Percentiles rank a stretch among this genome's conserved stretches.
Conservation (phyloP, 2,113 vertebrate species). For the Syngnathus scovelli region DNA sequence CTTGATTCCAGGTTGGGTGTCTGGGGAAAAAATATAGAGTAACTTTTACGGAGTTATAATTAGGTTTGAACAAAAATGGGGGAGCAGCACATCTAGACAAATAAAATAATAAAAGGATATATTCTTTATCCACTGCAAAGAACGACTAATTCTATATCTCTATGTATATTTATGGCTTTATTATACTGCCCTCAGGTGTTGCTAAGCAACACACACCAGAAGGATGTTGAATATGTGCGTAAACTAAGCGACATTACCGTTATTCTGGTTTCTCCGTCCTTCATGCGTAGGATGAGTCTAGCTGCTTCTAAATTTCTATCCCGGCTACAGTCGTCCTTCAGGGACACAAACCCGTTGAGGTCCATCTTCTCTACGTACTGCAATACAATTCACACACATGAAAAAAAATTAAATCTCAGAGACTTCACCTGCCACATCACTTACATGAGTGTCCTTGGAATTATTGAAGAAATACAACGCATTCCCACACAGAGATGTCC, state of each 20-base stretch:
- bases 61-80: too few relatives aligned
- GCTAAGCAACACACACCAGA: too few relatives aligned
- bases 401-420: neutral
- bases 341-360: slow-evolving; percentile 71
- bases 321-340: slow-evolving; percentile 71
- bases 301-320: slow-evolving; percentile 63
- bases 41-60: neutral
- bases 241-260: slow-evolving; percentile 62
- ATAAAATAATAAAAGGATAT: too few relatives aligned
- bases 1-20: slow-evolving; percentile 75
- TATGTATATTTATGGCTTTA: too few relatives aligned
- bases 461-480: slow-evolving; percentile 77
- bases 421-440: slow-evolving; percentile 15
- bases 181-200: too few relatives aligned
- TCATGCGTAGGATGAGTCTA: slow-evolving; percentile 71
- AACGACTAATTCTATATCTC: neutral
- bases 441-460: slow-evolving; percentile 74
- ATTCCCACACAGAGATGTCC: slow-evolving; percentile 81
- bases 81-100: too few relatives aligned
- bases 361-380: slow-evolving; percentile 81
- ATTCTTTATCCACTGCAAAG: neutral
- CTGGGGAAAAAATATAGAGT: slow-evolving; percentile 49
- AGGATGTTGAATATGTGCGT: too few relatives aligned
- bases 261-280: slow-evolving; percentile 74
- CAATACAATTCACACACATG: neutral